These are phyloP conservation scores for Scolopax rusticola DNA, from an alignment of 2,797 vertebrate genomes.

Conservation along the genomic window DNA sequence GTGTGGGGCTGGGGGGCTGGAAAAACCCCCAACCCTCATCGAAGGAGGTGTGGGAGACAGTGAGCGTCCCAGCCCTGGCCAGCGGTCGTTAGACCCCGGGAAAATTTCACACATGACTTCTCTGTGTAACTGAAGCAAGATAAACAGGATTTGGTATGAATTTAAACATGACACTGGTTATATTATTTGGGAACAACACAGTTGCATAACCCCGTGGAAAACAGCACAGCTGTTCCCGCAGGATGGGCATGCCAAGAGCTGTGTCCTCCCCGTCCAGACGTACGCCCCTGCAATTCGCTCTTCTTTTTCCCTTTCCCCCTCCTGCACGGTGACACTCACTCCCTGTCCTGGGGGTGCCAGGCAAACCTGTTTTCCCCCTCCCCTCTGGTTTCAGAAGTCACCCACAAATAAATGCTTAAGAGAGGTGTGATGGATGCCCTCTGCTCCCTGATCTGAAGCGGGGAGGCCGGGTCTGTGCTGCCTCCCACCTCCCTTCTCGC, in stretches of 20 bases:
- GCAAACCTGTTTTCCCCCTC: background rate
- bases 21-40: accelerated
- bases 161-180: slow-evolving; percentile 57
- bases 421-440: background rate
- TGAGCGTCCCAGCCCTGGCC: accelerated
- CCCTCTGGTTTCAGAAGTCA: background rate
- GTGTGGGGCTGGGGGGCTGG: background rate
- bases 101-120: slow-evolving; percentile 83
- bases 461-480: background rate
- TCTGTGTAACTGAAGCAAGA: slow-evolving; percentile 79
- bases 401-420: background rate
- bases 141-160: slow-evolving; percentile 79
- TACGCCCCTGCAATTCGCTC: background rate
- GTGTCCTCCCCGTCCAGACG: background rate
- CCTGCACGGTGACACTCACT: background rate
- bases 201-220: slow-evolving; percentile 66
- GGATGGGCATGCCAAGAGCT: background rate
- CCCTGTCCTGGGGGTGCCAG: background rate
- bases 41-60: accelerated
- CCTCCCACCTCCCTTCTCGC: background rate
- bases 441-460: background rate
- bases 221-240: background rate
- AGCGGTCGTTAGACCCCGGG: slow-evolving; percentile 11
- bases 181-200: slow-evolving; percentile 65
- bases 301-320: background rate